Evolutionary conservation across 2,888 invertebrate genomes (phyloP).

Genomic region (Diogma glabrata): DNA sequence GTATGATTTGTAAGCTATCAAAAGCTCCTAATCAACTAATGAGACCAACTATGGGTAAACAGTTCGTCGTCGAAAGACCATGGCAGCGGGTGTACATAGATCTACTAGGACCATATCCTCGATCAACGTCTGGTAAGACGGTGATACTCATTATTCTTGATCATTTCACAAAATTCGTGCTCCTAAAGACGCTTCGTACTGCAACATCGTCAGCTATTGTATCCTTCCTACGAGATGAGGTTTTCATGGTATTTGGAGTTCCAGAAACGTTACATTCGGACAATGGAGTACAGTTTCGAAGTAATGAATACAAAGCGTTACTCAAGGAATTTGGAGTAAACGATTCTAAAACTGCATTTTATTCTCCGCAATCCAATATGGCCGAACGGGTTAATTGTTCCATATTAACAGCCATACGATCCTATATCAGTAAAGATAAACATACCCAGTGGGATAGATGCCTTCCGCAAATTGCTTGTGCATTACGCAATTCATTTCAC

Average conservation of each 20-base stretch:
- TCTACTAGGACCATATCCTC: background rate
- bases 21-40: conserved; percentile 8
- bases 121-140: conserved; percentile 8
- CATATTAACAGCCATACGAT: conserved; percentile 23
- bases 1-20: conserved; percentile 12
- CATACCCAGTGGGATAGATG: conserved; percentile 22
- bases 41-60: conserved; percentile 14
- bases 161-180: conserved; percentile 15
- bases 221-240: conserved; percentile 18
- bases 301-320: conserved; percentile 8
- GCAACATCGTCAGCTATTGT: conserved; percentile 10
- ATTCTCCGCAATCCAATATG: conserved; percentile 27
- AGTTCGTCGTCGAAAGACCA: background rate
- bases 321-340: conserved; percentile 15
- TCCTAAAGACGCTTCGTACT: conserved; percentile 10
- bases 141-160: conserved; percentile 12
- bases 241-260: conserved; percentile 17
- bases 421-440: conserved; percentile 19
- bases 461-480: conserved; percentile 22
- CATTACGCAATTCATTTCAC: conserved; percentile 22
- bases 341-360: conserved; percentile 19
- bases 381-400: conserved; percentile 25
- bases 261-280: conserved; percentile 19
- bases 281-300: conserved; percentile 22
- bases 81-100: background rate